Evolutionary conservation across 64 coral and sea anemone genomes (phyloP).

Genomic region (Orbicella faveolata): DNA sequence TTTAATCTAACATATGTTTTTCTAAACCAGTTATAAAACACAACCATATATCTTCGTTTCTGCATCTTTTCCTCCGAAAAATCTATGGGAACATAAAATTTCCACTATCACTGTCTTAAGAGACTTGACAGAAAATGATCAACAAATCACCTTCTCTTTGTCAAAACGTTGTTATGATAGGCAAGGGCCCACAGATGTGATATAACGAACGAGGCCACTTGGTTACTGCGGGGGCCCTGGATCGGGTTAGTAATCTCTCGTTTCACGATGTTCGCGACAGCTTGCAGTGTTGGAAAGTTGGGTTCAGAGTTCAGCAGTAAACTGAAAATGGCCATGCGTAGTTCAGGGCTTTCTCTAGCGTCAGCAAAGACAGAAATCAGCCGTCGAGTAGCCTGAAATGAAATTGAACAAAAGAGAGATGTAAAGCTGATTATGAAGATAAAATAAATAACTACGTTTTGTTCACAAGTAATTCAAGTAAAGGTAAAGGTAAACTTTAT

Average conservation of each 20-base stretch:
- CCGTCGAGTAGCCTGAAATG: not conserved
- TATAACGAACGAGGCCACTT: conserved; percentile 73
- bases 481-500: too few species aligned
- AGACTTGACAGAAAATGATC: not conserved
- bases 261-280: conserved; percentile 48
- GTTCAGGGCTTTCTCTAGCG: conserved; percentile 47
- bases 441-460: not conserved
- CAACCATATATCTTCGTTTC: too few species aligned
- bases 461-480: not conserved
- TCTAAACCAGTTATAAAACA: too few species aligned
- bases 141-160: conserved; percentile 54
- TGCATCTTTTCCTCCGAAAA: too few species aligned
- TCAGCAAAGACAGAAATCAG: conserved; percentile 45
- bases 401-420: not conserved
- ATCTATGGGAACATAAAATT: too few species aligned
- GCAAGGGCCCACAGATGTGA: conserved; percentile 63
- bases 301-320: conserved; percentile 63
- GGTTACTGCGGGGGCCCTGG: conserved; percentile 56
- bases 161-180: conserved; percentile 37
- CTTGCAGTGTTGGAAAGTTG: conserved; percentile 57
- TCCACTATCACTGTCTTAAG: too few species aligned
- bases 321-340: conserved; percentile 73
- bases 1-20: too few species aligned
- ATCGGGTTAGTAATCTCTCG: conserved; percentile 31
- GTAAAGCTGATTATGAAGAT: not conserved